Evolutionary conservation across 2,797 vertebrate genomes (phyloP), one percentile per base, ranked within the genome.

Genomic region (Ceryle rudis): DNA sequence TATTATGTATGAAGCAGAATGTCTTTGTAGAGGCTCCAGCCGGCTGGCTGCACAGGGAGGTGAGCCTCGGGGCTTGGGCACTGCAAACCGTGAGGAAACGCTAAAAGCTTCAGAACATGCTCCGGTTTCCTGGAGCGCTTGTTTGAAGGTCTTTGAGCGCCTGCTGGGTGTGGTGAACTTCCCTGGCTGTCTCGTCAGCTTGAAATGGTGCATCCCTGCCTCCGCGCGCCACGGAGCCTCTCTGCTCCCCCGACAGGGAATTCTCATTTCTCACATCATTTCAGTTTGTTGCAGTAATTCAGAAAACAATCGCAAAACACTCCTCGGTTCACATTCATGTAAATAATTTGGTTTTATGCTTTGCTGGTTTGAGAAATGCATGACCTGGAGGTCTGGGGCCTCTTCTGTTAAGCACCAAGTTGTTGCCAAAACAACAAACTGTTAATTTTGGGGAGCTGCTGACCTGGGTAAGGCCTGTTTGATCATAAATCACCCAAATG

Each of bases 11-110:
- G 83, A 66, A 91, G 81, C 81, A 95, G 72, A 67, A 55, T 92
- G 67, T 81, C 90, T 96, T 89, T 93, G 88, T 96, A 74, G 79
- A 82, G 72, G 86, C 79, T 96, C 91, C 93, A 97, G 91, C 77
- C 89, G 77, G 71, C 90, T 95, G 84, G 57, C 91, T 95, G 2
- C 81, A 65, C 16, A 65, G 84, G 41, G 81, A 86, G 84, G 81
- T 75, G 87, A 92, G 91, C 91, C 95, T 87, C 57, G 79, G 84
- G 92, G 91, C 41, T 67, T 81, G n/a, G 80, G 83, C 62, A 72
- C 46, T 93, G 85, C 75, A 95, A 81, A 61, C 78, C 91, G 70
- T 73, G 83, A 94, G 84, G 89, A 91, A 91, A 84, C 73, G 47
- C 78, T 19, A 91, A 95, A 85, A 90, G 47, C 91, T 89, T 86